Evolutionary conservation across 1,140 invertebrate species (phyloP).

Genomic region (Hestina assimilis): DNA sequence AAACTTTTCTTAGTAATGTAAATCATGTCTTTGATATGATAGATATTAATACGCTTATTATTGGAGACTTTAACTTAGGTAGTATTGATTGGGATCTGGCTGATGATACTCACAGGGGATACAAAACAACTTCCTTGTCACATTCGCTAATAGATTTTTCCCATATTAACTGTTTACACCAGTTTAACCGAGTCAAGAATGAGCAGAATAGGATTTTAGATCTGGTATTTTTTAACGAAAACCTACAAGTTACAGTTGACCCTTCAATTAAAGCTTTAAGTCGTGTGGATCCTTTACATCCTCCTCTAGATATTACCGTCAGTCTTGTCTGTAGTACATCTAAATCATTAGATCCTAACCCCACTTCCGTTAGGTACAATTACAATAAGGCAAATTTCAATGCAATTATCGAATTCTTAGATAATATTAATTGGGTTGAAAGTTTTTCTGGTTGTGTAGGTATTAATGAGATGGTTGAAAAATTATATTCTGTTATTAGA

Average conservation of each 20-base stretch:
- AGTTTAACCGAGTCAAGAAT: slow-evolving; percentile 2
- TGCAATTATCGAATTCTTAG: slow-evolving; percentile 2
- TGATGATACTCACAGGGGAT: not conserved
- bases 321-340: slow-evolving; percentile 5
- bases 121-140: not conserved
- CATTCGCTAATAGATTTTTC: slow-evolving; percentile 1
- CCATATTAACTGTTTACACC: not conserved
- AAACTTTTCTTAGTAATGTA: slow-evolving; percentile 1
- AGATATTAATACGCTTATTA: not conserved
- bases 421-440: slow-evolving; percentile 1
- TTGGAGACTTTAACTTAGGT: slow-evolving; percentile 12
- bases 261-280: not conserved
- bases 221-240: slow-evolving; percentile 4
- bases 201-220: not conserved
- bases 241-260: not conserved
- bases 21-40: not conserved
- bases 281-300: not conserved
- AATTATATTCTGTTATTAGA: slow-evolving; percentile 1
- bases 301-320: not conserved
- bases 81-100: slow-evolving; percentile 4
- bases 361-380: slow-evolving; percentile 1
- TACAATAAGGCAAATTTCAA: slow-evolving; percentile 5
- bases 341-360: slow-evolving; percentile 2
- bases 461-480: not conserved
- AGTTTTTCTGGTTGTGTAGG: not conserved